Percentiles rank a stretch among this genome's conserved stretches.
Evolutionary conservation across 1,140 invertebrate species (phyloP).

Genomic region (Philotrypesis tridentata): DNA sequence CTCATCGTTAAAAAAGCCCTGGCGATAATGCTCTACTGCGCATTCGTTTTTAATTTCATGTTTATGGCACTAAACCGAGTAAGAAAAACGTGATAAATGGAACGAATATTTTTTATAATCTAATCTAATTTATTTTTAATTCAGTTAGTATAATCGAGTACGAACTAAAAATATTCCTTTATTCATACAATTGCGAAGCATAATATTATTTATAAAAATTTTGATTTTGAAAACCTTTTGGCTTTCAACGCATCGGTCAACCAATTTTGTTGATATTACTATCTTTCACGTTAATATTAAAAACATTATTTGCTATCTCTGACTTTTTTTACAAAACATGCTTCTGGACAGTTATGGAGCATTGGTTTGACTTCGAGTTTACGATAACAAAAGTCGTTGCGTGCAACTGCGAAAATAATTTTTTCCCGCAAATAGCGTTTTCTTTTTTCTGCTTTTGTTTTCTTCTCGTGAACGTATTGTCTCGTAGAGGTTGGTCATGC

Average conservation of each 20-base stretch:
- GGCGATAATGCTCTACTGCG: background rate
- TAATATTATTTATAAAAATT: too few species aligned
- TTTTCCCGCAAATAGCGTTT: background rate
- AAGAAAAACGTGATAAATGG: background rate
- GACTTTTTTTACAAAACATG: background rate
- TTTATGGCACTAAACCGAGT: background rate
- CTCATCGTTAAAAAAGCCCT: background rate
- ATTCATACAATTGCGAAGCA: too few species aligned
- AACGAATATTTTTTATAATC: too few species aligned
- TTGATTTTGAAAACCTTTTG: too few species aligned
- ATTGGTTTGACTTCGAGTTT: background rate
- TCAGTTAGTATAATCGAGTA: too few species aligned
- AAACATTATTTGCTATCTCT: background rate
- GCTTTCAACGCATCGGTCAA: too few species aligned
- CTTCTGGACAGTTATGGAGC: background rate
- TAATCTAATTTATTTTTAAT: too few species aligned
- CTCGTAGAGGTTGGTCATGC: background rate
- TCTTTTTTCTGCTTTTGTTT: slow-evolving; percentile 22
- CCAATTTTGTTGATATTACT: background rate
- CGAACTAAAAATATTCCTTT: too few species aligned
- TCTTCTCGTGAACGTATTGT: background rate
- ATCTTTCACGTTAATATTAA: background rate
- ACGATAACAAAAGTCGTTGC: slow-evolving; percentile 10
- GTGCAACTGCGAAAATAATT: background rate
- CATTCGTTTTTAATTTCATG: background rate